Evolutionary conservation across 1,140 invertebrate genomes (phyloP).

Genomic region (Globodera rostochiensis): DNA sequence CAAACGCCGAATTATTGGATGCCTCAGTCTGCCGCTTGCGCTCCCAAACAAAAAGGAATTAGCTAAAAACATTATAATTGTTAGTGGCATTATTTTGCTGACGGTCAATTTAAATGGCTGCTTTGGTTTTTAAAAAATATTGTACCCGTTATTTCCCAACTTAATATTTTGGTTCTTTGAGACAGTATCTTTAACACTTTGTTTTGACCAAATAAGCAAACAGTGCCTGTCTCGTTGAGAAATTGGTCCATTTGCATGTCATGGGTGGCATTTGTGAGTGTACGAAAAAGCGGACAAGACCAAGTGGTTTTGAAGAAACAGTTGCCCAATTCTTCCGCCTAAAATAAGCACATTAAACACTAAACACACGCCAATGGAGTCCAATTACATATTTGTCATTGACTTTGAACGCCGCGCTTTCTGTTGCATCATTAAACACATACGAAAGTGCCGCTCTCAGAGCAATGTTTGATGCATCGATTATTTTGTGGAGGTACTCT

Average conservation of each 20-base stretch:
- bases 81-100: too few relatives aligned
- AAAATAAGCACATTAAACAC: neutral
- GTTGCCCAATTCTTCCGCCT: conserved; percentile 37
- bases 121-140: too few relatives aligned
- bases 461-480: conserved; percentile 35
- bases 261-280: conserved; percentile 25
- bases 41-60: conserved; percentile 39
- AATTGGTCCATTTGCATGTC: conserved; percentile 3
- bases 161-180: too few relatives aligned
- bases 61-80: conserved; percentile 35
- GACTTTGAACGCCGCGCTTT: conserved; percentile 22
- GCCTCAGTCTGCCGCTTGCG: neutral
- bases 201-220: conserved; percentile 7
- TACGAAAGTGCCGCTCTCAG: conserved; percentile 34
- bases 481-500: conserved; percentile 29
- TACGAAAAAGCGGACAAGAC: conserved; percentile 41
- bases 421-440: conserved; percentile 20
- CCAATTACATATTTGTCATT: conserved; percentile 33
- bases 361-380: neutral
- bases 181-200: too few relatives aligned
- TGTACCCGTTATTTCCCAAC: too few relatives aligned
- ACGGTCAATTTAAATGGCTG: too few relatives aligned
- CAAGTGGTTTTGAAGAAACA: conserved; percentile 45
- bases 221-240: conserved; percentile 17
- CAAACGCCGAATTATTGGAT: conserved; percentile 29